phyloP scores from a whole-genome alignment of 2,113 vertebrate genomes.

The Megaleporinus macrocephalus region DNA sequence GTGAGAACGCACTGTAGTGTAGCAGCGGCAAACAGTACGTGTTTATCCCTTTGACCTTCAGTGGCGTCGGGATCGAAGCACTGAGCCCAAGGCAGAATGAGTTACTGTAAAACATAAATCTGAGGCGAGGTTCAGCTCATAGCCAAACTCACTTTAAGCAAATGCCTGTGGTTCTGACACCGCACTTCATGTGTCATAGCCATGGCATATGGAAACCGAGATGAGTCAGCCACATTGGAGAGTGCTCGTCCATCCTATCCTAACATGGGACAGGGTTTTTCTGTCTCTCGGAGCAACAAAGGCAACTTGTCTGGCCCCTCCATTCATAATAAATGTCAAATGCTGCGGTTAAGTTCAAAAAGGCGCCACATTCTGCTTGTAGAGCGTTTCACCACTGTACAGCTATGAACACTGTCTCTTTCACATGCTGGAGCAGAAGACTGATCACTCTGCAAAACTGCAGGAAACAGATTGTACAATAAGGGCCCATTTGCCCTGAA shows the following conservation, averaged over 20 bases:
- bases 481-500: constrained; percentile 70
- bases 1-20: constrained; percentile 37
- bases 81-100: constrained; percentile 30
- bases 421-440: constrained; percentile 70
- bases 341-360: constrained; percentile 70
- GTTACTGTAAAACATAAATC: constrained; percentile 72
- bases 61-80: constrained; percentile 8
- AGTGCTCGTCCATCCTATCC: constrained; percentile 32
- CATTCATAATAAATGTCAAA: constrained; percentile 67
- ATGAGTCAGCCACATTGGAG: constrained; percentile 39
- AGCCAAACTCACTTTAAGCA: constrained; percentile 30
- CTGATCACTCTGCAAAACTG: constrained; percentile 73
- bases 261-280: constrained; percentile 6
- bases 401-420: constrained; percentile 72
- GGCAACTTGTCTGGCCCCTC: constrained; percentile 67
- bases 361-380: constrained; percentile 59
- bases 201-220: constrained; percentile 9
- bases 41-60: constrained; percentile 28
- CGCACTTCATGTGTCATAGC: constrained; percentile 27
- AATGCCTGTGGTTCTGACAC: constrained; percentile 36
- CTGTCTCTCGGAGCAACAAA: constrained; percentile 61
- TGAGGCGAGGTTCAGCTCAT: constrained; percentile 39
- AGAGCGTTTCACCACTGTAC: constrained; percentile 14
- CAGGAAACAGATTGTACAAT: constrained; percentile 77
- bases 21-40: constrained; percentile 35